Percentiles rank a stretch among this genome's conserved stretches.
Evolutionary conservation across 2,797 vertebrate genomes (phyloP).

Genomic region (Fistularia tabacaria): DNA sequence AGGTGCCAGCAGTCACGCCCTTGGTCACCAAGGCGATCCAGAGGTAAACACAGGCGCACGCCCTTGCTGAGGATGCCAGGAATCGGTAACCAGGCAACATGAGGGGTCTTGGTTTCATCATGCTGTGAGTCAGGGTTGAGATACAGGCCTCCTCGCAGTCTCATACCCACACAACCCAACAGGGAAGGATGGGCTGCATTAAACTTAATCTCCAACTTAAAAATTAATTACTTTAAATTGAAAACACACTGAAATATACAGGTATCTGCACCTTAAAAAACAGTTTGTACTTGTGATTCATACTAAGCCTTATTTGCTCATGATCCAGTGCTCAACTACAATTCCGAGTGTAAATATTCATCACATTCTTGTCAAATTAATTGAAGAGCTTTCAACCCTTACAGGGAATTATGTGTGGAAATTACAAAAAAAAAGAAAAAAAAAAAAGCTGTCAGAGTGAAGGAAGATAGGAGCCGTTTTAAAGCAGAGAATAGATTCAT

Average conservation of each 20-base stretch:
- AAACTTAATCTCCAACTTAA: too few relatives aligned
- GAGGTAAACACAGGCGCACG: constrained; percentile 64
- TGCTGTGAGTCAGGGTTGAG: constrained; percentile 29
- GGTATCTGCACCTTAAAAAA: not conserved
- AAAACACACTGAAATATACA: constrained; percentile 30
- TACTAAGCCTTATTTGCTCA: not conserved
- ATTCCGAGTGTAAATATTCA: constrained; percentile 3
- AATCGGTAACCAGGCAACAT: constrained; percentile 55
- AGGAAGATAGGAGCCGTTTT: not conserved
- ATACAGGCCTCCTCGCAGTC: constrained; percentile 54
- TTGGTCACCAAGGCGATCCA: constrained; percentile 58
- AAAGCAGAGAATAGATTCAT: constrained; percentile 7
- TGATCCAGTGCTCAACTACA: too few relatives aligned
- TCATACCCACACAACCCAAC: constrained; percentile 62
- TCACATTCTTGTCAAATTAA: constrained; percentile 26
- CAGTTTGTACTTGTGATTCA: not conserved
- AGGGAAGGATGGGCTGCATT: constrained; percentile 34
- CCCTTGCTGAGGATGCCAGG: constrained; percentile 60
- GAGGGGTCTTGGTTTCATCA: constrained; percentile 2
- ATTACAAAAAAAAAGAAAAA: not conserved
- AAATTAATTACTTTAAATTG: too few relatives aligned
- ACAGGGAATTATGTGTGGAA: constrained; percentile 3
- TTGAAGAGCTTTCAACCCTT: constrained; percentile 31
- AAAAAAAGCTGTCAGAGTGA: constrained; percentile 3
- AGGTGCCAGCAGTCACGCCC: constrained; percentile 70